Percentiles rank a stretch among this genome's conserved stretches.
phyloP scores from a whole-genome alignment of 2,797 vertebrate genomes.

The Danio choprae region DNA sequence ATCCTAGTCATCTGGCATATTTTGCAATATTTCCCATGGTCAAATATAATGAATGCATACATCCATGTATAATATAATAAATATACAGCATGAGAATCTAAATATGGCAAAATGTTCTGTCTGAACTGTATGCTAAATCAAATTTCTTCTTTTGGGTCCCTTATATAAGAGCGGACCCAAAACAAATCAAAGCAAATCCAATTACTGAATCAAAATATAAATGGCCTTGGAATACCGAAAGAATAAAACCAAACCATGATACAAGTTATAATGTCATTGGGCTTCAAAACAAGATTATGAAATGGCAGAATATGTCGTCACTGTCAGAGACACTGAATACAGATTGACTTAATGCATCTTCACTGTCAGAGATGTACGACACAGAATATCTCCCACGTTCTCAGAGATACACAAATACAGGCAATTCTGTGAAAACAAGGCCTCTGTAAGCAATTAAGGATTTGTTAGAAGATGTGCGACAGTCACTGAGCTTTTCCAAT shows the following conservation, averaged over 20 bases:
- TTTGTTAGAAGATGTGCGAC: background rate
- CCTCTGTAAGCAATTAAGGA: background rate
- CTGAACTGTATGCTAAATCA: background rate
- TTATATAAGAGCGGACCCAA: background rate
- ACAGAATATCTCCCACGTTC: background rate
- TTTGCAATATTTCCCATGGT: background rate
- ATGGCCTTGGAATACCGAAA: slow-evolving; percentile 19
- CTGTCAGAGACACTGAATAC: slow-evolving; percentile 37
- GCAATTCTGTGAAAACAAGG: background rate
- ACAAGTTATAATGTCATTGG: slow-evolving; percentile 14
- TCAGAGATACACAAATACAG: background rate
- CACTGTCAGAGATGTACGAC: background rate
- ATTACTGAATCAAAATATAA: slow-evolving; percentile 25
- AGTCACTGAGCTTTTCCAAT: background rate
- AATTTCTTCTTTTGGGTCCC: slow-evolving; percentile 10
- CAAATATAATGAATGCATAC: background rate
- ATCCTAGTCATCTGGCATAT: background rate
- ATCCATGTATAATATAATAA: background rate
- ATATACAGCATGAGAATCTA: background rate
- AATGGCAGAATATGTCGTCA: slow-evolving; percentile 36
- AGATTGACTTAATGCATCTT: slow-evolving; percentile 12
- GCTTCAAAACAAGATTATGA: slow-evolving; percentile 34
- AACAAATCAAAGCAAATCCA: slow-evolving; percentile 32
- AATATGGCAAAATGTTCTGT: slow-evolving; percentile 8
- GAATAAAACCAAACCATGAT: slow-evolving; percentile 24